A percentile compares a stretch with the other conserved stretches of the same genome.
phyloP scores from a whole-genome alignment of 2,113 vertebrate genomes.

The Eulemur rufifrons region DNA sequence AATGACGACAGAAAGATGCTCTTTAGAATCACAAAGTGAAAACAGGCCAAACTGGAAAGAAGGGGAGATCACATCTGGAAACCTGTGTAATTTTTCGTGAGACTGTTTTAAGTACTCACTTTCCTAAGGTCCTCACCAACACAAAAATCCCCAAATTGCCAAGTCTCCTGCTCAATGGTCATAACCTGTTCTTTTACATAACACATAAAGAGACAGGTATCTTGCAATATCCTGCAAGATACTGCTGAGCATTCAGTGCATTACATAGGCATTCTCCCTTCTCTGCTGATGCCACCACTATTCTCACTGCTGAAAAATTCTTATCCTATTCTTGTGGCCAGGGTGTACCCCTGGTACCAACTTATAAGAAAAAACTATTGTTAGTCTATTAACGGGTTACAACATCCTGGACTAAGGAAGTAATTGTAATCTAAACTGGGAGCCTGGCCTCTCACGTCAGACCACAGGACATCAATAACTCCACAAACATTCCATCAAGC shows the following conservation, averaged over 20 bases:
- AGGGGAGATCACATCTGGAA: not conserved
- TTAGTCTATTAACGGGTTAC: not conserved
- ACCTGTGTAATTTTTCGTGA: not conserved
- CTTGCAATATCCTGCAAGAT: not conserved
- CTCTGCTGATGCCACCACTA: not conserved
- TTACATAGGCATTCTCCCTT: not conserved
- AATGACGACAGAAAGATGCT: not conserved
- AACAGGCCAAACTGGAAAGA: not conserved
- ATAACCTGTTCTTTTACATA: not conserved
- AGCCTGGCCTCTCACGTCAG: not conserved
- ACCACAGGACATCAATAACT: not conserved
- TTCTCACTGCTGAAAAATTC: constrained; percentile 7
- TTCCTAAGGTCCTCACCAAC: not conserved
- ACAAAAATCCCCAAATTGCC: not conserved
- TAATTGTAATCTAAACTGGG: constrained; percentile 18
- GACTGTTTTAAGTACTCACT: not conserved
- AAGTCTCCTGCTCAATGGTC: not conserved
- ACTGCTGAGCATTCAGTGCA: not conserved
- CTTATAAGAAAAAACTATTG: constrained; percentile 13
- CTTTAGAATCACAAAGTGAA: constrained; percentile 25
- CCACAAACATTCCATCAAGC: not conserved
- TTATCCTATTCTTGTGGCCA: not conserved
- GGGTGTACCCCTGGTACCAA: not conserved
- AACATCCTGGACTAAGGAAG: not conserved
- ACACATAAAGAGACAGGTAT: not conserved